A percentile compares a stretch with the other conserved stretches of the same genome.
Conservation (phyloP, 2,113 vertebrate species). For the Nyctibius bracteatus region DNA sequence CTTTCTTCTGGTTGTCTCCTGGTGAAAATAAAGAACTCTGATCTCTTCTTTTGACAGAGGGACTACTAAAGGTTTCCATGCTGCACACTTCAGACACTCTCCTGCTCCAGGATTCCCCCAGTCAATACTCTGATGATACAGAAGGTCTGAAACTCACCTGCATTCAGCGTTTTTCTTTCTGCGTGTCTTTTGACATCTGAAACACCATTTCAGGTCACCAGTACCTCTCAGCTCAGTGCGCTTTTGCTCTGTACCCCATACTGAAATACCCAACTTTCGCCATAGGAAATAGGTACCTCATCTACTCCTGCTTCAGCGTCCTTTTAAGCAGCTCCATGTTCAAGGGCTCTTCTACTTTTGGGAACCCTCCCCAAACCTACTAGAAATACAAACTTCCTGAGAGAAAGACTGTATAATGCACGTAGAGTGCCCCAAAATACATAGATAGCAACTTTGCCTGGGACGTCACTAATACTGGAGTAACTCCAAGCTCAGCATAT, state of each 20-base stretch:
- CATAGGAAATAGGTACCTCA: neutral
- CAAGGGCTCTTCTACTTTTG: neutral
- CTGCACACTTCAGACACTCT: neutral
- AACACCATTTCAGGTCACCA: neutral
- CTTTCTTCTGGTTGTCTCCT: neutral
- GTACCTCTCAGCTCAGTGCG: neutral
- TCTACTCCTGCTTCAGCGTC: neutral
- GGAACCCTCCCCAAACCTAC: neutral
- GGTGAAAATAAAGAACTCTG: neutral
- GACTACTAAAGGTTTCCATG: neutral
- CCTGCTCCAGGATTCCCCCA: neutral
- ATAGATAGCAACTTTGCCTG: neutral
- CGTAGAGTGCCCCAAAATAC: neutral
- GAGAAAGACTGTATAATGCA: neutral
- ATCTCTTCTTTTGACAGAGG: neutral
- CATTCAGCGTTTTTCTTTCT: neutral
- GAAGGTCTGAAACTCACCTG: neutral
- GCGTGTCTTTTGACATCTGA: neutral
- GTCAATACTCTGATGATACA: neutral
- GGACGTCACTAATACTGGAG: neutral
- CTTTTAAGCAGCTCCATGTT: neutral
- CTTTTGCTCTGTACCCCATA: neutral
- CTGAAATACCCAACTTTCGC: neutral
- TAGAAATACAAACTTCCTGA: neutral
- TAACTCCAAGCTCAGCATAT: neutral